Base-by-base conservation (phyloP, 2,113 vertebrate genomes). In the Myrmecophaga tridactyla region DNA sequence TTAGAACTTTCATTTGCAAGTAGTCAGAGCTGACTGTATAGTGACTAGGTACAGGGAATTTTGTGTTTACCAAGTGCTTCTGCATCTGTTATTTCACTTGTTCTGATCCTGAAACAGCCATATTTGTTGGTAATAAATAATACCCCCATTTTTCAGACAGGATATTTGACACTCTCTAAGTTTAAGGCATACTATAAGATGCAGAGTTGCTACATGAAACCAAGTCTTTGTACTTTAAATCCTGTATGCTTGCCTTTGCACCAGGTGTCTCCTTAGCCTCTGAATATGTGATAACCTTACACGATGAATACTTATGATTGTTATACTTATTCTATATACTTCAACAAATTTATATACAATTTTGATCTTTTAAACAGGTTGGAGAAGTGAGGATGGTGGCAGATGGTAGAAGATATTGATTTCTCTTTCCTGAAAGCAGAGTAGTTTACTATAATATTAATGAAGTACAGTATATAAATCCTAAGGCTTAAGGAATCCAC, bases 381-480 rank as follows among this genome's bases (percentile, higher is more conserved):
- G 8, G 31, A 9, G 14, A 27, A 41, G 34, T 77, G 20, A 46
- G 23, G 39, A n/a, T 67, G 17, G 7, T 39, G 56, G 63, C 14
- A 43, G 72, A 39, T 43, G 39, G 72, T 27, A 93, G 51, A 78
- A 58, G 29, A 82, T 29, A 58, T 4, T 90, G 86, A 69, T 88
- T 91, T 93, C 60, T 89, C 62, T 96, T 78, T 67, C 46, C 62
- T 86, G 88, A 93, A 93, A 89, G 60, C 46, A 91, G 60, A 86
- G 23, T 69, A 88, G 84, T 95, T 85, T 62, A 60, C 15, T 63
- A 39, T 82, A 81, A 31, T 90, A 72, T 72, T 85, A 53, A 48
- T 25, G 27, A 92, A 86, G 10, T 27, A 14, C 9, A 85, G 48
- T 23, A 90, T 53, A 85, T 65, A 86, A 46, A 89, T 67, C n/a